Percentiles rank a stretch among this genome's conserved stretches.
Conservation (phyloP, 2,797 vertebrate species). For the Typhlichthys eigenmanni region DNA sequence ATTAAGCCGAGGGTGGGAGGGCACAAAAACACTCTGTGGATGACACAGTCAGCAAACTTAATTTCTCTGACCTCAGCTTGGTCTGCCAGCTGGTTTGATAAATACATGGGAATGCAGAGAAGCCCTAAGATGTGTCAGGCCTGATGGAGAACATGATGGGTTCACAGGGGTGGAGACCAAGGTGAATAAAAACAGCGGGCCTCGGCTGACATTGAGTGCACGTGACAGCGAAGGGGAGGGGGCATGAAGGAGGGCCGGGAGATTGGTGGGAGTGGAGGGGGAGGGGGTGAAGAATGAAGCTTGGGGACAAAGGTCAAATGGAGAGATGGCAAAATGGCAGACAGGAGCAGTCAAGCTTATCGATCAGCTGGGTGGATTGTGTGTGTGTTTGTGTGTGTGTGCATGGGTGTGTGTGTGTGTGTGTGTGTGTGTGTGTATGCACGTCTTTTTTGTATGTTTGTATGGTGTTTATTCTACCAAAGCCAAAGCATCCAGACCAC, state of each 20-base stretch:
- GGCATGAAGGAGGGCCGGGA: slow-evolving; percentile 48
- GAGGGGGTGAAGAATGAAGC: slow-evolving; percentile 39
- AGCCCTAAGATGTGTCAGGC: slow-evolving; percentile 52
- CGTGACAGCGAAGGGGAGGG: slow-evolving; percentile 53
- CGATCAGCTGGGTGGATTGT: slow-evolving; percentile 37
- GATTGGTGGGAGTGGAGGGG: slow-evolving; percentile 1
- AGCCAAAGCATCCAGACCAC: neutral
- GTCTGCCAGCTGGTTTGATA: slow-evolving; percentile 61
- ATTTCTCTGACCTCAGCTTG: slow-evolving; percentile 56
- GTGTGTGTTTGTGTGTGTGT: neutral
- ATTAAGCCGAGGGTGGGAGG: slow-evolving; percentile 38
- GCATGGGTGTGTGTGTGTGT: slow-evolving; percentile 7
- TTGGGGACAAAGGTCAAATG: slow-evolving; percentile 59
- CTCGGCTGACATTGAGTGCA: slow-evolving; percentile 59
- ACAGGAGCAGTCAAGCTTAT: slow-evolving; percentile 45
- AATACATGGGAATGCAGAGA: slow-evolving; percentile 66
- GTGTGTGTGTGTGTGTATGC: slow-evolving; percentile 16
- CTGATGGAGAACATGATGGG: slow-evolving; percentile 72
- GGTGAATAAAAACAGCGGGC: slow-evolving; percentile 70
- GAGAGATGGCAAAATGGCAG: slow-evolving; percentile 45
- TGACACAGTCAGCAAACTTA: slow-evolving; percentile 43
- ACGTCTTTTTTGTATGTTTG: slow-evolving; percentile 7
- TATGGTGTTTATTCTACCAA: neutral
- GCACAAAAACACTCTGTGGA: slow-evolving; percentile 34
- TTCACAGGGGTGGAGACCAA: slow-evolving; percentile 67